Evolutionary conservation across 2,113 vertebrate species (phyloP).

Genomic region (Prochilodus magdalenae): DNA sequence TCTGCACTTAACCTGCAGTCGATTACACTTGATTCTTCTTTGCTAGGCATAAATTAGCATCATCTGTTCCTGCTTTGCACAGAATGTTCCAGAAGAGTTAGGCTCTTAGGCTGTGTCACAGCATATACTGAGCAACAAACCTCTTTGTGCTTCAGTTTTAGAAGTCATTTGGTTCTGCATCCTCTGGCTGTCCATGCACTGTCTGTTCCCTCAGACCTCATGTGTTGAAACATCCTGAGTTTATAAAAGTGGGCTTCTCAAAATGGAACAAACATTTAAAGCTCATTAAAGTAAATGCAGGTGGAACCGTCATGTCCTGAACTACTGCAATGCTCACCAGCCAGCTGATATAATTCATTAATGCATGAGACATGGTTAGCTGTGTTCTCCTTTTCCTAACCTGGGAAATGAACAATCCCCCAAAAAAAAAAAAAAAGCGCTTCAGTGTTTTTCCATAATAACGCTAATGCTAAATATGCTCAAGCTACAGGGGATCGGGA

Average conservation of each 20-base stretch:
- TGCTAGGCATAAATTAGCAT: conserved; percentile 8
- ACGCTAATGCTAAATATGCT: conserved; percentile 74
- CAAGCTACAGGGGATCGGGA: conserved; percentile 59
- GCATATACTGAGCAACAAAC: not conserved
- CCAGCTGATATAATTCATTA: not conserved
- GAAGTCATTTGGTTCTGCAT: conserved; percentile 9
- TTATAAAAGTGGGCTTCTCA: no score
- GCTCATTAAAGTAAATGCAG: no score
- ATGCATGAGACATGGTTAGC: no score
- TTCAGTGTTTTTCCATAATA: conserved; percentile 49
- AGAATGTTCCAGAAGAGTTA: not conserved
- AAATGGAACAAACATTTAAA: no score
- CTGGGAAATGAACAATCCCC: not conserved
- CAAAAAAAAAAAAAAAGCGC: not conserved
- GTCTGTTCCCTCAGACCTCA: not conserved
- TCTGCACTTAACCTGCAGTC: conserved; percentile 9
- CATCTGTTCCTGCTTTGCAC: conserved; percentile 11
- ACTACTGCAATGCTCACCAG: not conserved
- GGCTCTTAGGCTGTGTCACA: not conserved
- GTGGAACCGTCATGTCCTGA: not conserved
- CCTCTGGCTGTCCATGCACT: not conserved
- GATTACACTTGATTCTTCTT: conserved; percentile 1
- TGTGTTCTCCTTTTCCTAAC: not conserved
- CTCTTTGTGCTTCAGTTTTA: conserved; percentile 11
- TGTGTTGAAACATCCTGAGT: not conserved